Evolutionary conservation across 2,113 vertebrate genomes (phyloP).

Genomic region (Gopherus evgoodei): DNA sequence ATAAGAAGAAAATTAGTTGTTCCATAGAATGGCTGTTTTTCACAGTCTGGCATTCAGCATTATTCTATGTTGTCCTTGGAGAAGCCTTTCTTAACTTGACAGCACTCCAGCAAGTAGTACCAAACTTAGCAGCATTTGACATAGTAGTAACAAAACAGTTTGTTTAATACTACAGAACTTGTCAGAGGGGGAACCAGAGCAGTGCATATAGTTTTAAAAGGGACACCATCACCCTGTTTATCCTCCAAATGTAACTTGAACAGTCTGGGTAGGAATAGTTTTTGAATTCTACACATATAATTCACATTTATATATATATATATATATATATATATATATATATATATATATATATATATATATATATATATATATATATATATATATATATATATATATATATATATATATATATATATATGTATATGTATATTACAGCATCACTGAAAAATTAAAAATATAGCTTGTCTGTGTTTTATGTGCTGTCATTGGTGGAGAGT

Average conservation of each 20-base stretch:
- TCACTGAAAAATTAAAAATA: conserved; percentile 71
- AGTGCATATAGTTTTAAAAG: background rate
- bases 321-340: background rate
- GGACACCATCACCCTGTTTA: background rate
- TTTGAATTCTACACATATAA: conserved; percentile 48
- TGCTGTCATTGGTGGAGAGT: conserved; percentile 44
- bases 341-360: conserved; percentile 57
- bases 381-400: no score
- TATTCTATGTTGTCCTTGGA: background rate
- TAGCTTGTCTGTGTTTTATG: conserved; percentile 51
- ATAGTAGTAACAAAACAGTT: background rate
- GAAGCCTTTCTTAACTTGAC: background rate
- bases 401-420: background rate
- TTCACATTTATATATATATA: conserved; percentile 63
- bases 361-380: background rate
- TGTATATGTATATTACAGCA: conserved; percentile 44
- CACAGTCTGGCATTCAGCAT: background rate
- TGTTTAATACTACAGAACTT: background rate
- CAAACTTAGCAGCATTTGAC: conserved; percentile 17
- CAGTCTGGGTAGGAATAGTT: conserved; percentile 33
- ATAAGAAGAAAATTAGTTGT: background rate
- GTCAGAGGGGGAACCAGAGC: conserved; percentile 6
- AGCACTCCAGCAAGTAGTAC: background rate
- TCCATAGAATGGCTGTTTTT: background rate
- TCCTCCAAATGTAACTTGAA: conserved; percentile 8